These are phyloP conservation scores for Coregonus suidteri DNA, from an alignment of 2,797 vertebrate genomes.

Conservation along the genomic window DNA sequence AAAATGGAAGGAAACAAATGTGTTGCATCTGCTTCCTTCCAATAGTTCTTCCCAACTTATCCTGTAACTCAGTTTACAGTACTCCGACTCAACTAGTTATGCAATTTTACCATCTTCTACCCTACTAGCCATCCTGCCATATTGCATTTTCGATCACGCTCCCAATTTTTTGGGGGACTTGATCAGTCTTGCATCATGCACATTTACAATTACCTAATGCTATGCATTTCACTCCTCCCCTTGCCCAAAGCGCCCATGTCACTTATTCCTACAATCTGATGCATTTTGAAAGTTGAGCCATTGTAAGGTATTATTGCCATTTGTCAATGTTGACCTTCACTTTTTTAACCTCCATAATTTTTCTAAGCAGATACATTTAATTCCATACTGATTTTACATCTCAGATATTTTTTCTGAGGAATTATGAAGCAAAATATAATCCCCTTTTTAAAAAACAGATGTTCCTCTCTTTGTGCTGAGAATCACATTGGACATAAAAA, in stretches of 20 bases:
- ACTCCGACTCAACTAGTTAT: constrained; percentile 13
- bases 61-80: constrained; percentile 1
- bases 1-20: background rate
- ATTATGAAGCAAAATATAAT: background rate
- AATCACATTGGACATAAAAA: background rate
- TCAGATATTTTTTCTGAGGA: background rate
- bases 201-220: background rate
- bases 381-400: background rate
- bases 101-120: constrained; percentile 21
- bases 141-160: constrained; percentile 17
- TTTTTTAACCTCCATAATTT: background rate
- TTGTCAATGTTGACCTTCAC: background rate
- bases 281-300: constrained; percentile 16
- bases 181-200: background rate
- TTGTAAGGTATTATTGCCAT: constrained; percentile 8
- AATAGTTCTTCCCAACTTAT: background rate
- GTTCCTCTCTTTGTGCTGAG: background rate
- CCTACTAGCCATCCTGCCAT: constrained; percentile 21
- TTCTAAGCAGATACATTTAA: background rate
- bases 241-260: background rate
- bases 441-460: background rate
- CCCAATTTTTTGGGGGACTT: background rate
- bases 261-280: constrained; percentile 6
- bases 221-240: background rate
- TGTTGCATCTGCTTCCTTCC: background rate